A percentile compares a stretch with the other conserved stretches of the same genome.
Conservation (phyloP, 92 coral and sea anemone genomes). For the Palythoa caribaeorum region DNA sequence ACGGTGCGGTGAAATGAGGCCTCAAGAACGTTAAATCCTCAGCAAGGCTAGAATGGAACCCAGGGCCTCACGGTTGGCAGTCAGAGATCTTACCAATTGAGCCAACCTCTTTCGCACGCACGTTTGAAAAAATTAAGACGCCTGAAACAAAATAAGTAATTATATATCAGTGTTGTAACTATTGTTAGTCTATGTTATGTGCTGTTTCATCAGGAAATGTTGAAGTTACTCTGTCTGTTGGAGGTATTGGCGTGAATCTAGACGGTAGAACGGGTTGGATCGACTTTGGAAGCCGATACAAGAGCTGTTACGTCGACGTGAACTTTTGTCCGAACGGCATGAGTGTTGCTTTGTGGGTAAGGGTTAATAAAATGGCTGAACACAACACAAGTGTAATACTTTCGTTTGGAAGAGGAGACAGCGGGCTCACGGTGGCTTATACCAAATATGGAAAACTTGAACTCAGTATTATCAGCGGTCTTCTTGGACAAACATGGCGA, state of each 20-base stretch:
- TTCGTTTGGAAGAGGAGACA: slow-evolving; percentile 62
- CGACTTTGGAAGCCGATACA: slow-evolving; percentile 64
- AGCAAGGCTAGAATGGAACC: too few species aligned
- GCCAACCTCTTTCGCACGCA: too few species aligned
- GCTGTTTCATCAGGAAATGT: slow-evolving; percentile 35
- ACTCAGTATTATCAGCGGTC: slow-evolving; percentile 59
- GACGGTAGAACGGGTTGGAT: slow-evolving; percentile 68
- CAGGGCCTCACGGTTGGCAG: too few species aligned
- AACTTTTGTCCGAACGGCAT: slow-evolving; percentile 68
- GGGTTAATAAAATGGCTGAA: slow-evolving; percentile 29
- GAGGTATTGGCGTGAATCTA: slow-evolving; percentile 50
- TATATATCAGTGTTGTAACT: neutral
- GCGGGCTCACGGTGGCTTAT: slow-evolving; percentile 58
- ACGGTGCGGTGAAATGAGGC: too few species aligned
- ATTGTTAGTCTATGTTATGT: neutral
- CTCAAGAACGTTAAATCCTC: too few species aligned
- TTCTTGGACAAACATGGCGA: slow-evolving; percentile 55
- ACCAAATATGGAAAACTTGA: slow-evolving; percentile 47
- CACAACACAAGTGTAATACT: slow-evolving; percentile 44
- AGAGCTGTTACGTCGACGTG: slow-evolving; percentile 72
- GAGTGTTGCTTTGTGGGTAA: slow-evolving; percentile 74
- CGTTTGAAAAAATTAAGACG: too few species aligned
- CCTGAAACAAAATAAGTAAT: too few species aligned
- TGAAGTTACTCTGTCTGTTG: slow-evolving; percentile 53
- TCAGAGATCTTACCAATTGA: too few species aligned